Evolutionary conservation across 1,140 invertebrate species (phyloP).

Genomic region (Drosophila athabasca): DNA sequence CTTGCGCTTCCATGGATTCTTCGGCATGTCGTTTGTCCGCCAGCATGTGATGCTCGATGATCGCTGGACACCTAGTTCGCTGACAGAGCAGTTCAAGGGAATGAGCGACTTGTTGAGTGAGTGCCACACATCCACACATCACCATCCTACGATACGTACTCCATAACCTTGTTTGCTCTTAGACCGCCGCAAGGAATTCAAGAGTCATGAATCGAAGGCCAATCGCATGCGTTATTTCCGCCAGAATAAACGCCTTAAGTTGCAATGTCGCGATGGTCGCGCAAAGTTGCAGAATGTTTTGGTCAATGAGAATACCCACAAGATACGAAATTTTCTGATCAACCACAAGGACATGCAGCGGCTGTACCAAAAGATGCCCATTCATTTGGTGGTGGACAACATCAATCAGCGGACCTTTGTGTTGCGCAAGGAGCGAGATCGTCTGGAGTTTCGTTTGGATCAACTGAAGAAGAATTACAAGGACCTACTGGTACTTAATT

Average conservation of each 20-base stretch:
- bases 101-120: constrained; percentile 76
- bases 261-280: constrained; percentile 73
- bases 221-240: constrained; percentile 58
- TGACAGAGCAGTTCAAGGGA: constrained; percentile 72
- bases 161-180: background rate
- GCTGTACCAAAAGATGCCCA: constrained; percentile 77
- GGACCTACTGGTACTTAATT: constrained; percentile 44
- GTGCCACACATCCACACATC: background rate
- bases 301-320: constrained; percentile 58
- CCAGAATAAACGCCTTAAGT: constrained; percentile 62
- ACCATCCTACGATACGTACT: background rate
- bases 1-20: constrained; percentile 69
- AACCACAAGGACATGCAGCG: constrained; percentile 77
- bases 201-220: constrained; percentile 63
- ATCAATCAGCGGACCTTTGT: constrained; percentile 82
- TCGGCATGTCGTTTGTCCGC: constrained; percentile 66
- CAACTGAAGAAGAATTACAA: constrained; percentile 61
- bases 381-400: constrained; percentile 74
- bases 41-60: constrained; percentile 75
- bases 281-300: constrained; percentile 70
- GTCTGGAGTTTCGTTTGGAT: constrained; percentile 58
- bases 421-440: constrained; percentile 77
- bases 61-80: constrained; percentile 66
- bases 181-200: constrained; percentile 70
- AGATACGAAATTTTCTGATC: constrained; percentile 69